phyloP scores from a whole-genome alignment of 2,113 vertebrate species.

The Gymnogyps californianus region DNA sequence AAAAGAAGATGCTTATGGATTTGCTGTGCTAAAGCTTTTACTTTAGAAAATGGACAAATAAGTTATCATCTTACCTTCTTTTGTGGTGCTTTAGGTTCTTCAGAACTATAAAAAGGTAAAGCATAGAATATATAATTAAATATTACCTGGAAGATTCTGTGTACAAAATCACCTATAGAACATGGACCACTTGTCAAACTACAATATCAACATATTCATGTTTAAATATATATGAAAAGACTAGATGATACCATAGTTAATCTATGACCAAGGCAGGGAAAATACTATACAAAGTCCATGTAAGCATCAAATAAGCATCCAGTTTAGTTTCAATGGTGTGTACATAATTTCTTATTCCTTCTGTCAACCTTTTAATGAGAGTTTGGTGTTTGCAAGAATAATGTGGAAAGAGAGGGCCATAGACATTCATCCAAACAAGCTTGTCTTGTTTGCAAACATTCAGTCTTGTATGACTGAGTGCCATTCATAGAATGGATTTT shows the following conservation, averaged over 20 bases:
- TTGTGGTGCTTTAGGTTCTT: conserved; percentile 84
- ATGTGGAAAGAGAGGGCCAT: background rate
- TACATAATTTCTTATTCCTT: background rate
- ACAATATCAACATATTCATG: background rate
- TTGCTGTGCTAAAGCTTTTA: background rate
- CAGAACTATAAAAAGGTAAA: conserved; percentile 77
- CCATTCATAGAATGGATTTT: background rate
- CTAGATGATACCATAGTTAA: background rate
- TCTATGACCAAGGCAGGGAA: background rate
- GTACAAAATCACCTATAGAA: background rate
- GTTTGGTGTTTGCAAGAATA: background rate
- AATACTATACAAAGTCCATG: background rate
- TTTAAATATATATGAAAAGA: background rate
- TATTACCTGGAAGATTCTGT: background rate
- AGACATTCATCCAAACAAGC: background rate
- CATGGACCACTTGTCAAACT: background rate
- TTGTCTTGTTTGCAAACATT: background rate
- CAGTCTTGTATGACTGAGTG: background rate
- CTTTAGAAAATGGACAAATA: background rate
- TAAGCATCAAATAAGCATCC: background rate
- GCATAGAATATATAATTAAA: conserved; percentile 19
- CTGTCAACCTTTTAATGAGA: background rate
- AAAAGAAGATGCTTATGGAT: background rate
- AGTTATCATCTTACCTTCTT: conserved; percentile 83
- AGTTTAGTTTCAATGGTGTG: background rate